A percentile compares a stretch with the other conserved stretches of the same genome.
Evolutionary conservation across 2,113 vertebrate species (phyloP).

Genomic region (Myiopsitta monachus): DNA sequence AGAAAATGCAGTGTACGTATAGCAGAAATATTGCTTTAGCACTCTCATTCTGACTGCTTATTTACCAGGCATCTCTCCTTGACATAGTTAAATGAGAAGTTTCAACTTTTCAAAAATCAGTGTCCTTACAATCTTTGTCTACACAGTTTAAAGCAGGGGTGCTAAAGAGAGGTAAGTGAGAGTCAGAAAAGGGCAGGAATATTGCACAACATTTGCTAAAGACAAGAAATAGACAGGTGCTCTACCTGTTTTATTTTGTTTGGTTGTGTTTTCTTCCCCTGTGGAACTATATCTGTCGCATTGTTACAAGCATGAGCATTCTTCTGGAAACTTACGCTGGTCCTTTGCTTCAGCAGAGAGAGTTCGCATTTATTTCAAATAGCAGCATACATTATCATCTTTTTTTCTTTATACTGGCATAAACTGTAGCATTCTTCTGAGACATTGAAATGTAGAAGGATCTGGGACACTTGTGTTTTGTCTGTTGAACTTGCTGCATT

Average conservation of each 20-base stretch:
- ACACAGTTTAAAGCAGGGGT: not conserved
- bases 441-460: not conserved
- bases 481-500: conserved; percentile 5
- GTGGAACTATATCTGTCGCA: not conserved
- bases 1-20: not conserved
- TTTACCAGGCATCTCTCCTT: not conserved
- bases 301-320: not conserved
- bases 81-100: not conserved
- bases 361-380: not conserved
- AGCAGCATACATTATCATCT: not conserved
- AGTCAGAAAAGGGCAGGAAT: not conserved
- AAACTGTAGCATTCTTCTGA: not conserved
- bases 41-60: not conserved
- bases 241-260: not conserved
- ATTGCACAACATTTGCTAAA: not conserved
- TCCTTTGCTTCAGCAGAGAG: not conserved
- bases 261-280: not conserved
- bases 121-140: not conserved
- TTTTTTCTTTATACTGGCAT: not conserved
- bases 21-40: not conserved
- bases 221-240: not conserved
- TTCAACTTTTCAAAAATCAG: not conserved
- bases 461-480: not conserved
- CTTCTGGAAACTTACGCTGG: not conserved
- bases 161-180: not conserved